phyloP scores from a whole-genome alignment of 2,113 vertebrate species.

The Agapornis roseicollis region DNA sequence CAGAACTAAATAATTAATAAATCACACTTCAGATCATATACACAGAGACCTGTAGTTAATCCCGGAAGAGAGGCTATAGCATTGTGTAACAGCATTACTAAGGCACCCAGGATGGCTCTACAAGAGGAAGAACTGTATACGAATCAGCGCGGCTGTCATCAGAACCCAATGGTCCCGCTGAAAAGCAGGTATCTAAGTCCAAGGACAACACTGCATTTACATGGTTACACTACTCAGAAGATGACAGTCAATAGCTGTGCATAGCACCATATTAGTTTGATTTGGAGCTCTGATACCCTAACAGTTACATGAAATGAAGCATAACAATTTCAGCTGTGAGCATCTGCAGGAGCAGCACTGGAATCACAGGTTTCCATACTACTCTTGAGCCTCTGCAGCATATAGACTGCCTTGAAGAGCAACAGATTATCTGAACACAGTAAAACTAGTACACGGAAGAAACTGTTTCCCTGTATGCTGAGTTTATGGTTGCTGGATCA shows the following conservation, averaged over 20 bases:
- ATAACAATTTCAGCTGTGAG: background rate
- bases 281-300: background rate
- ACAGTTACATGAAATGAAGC: background rate
- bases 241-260: background rate
- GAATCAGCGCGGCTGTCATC: fast-evolving
- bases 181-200: background rate
- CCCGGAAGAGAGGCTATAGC: background rate
- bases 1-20: background rate
- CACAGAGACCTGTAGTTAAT: background rate
- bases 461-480: background rate
- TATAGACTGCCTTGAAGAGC: background rate
- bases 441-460: background rate
- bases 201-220: background rate
- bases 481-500: background rate
- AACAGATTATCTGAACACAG: background rate
- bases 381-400: background rate
- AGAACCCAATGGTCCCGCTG: fast-evolving
- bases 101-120: background rate
- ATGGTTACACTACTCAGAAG: fast-evolving
- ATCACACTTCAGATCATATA: background rate
- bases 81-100: background rate
- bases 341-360: background rate
- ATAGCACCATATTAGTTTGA: background rate
- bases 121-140: background rate
- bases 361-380: background rate